Base-by-base conservation (phyloP, 2,888 invertebrate genomes). In the Dermolepida albohirtum region DNA sequence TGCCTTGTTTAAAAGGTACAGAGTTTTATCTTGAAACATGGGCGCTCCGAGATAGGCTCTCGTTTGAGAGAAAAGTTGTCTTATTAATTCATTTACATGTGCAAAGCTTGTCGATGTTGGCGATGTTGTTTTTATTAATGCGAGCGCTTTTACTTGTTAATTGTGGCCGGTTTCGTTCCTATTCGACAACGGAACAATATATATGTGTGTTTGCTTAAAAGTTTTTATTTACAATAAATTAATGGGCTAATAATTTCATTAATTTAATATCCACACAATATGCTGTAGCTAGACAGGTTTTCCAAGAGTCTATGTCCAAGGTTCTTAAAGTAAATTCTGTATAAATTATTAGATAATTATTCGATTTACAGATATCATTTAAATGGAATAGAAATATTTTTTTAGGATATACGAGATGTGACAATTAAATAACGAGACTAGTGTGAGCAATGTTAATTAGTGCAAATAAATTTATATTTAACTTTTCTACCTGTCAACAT, bases 71-170 rank as follows among this genome's bases (percentile, higher is more conserved):
- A 57, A 66, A 66, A 40, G 66, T 55, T 66, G 66, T 66, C 55
- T 66, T 66, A 66, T 66, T 66, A 66, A 66, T 66, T 66, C 59
- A 66, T 66, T 66, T 66, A 57, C 66, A 66, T 55, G 49, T 66
- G 66, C 57, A 52, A 57, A 57, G 49, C 55, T 66, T 57, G 66
- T 66, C 66, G 40, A 39, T 54, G 66, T 49, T 17, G 44, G 39
- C 59, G 59, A 59, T 55, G 66, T 66, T 66, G 49, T 29, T 57
- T 66, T 66, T 57, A 66, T 66, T 66, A 57, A 66, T 57, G 66
- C 47, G 59, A 22, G 59, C 59, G 44, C 59, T 43, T 40, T 55
- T 41, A 41, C 41, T 41, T 41, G 55, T 55, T 55, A 55, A 55
- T 55, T 55, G 55, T 55, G 55, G 55, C 41, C 55, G 55, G 43